These are phyloP conservation scores for Alca torda DNA, from an alignment of 2,797 vertebrate genomes.

Conservation along the genomic window DNA sequence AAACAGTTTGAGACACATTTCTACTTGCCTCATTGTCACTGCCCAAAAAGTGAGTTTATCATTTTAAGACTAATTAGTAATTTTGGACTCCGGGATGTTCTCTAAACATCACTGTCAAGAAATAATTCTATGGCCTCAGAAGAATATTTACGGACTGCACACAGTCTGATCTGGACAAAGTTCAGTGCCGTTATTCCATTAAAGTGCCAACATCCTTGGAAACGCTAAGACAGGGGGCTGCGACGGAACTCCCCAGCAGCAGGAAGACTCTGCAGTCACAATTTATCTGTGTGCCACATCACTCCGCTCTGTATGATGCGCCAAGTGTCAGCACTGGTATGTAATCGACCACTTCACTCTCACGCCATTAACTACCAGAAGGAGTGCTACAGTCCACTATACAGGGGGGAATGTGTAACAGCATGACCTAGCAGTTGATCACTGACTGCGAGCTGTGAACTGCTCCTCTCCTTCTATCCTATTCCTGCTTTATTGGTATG, in stretches of 20 bases:
- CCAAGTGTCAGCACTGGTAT: neutral
- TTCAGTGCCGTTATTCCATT: neutral
- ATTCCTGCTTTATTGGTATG: neutral
- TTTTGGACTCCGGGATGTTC: neutral
- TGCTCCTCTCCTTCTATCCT: neutral
- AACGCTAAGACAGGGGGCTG: neutral
- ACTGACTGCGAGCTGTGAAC: fast-evolving
- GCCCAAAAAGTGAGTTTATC: neutral
- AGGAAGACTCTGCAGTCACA: neutral
- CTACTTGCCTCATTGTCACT: neutral
- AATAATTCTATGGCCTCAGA: neutral
- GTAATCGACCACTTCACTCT: neutral
- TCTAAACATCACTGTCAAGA: neutral
- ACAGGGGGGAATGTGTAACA: neutral
- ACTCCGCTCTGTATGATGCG: neutral
- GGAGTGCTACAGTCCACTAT: neutral
- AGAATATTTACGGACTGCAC: neutral
- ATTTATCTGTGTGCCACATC: constrained; percentile 6
- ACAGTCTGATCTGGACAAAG: neutral
- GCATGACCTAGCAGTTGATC: neutral
- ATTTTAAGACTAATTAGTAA: neutral
- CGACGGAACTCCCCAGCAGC: neutral
- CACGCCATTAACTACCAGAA: neutral
- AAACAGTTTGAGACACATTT: neutral
- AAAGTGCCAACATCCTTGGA: neutral